phyloP scores from a whole-genome alignment of 2,797 vertebrate species.

The Ctenosaura bakeri region DNA sequence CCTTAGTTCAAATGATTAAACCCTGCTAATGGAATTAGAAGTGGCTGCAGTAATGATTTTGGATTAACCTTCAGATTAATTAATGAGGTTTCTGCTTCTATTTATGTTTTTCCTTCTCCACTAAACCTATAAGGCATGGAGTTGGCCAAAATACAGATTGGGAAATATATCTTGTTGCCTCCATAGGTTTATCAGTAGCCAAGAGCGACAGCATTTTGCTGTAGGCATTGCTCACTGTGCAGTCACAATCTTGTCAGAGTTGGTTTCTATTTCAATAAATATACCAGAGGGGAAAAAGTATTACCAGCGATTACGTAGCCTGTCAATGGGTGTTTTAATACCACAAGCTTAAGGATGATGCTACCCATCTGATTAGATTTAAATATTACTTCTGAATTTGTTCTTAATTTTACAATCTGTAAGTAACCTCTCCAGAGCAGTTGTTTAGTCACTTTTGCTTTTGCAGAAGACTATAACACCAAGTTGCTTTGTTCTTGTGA shows the following conservation, averaged over 20 bases:
- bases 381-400: constrained; percentile 24
- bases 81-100: constrained; percentile 33
- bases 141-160: constrained; percentile 7
- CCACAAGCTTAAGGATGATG: neutral
- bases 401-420: neutral
- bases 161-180: constrained; percentile 8
- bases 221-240: neutral
- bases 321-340: constrained; percentile 9
- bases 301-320: constrained; percentile 6
- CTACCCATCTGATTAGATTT: constrained; percentile 14
- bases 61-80: neutral
- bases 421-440: neutral
- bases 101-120: neutral
- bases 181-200: neutral
- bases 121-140: neutral
- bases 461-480: neutral
- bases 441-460: neutral
- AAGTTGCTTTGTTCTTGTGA: neutral
- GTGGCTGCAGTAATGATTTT: neutral
- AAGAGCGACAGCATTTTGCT: constrained; percentile 34
- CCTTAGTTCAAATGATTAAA: neutral
- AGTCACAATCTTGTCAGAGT: constrained; percentile 25
- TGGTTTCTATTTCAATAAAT: neutral
- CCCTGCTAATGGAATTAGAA: neutral
- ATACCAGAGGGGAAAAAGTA: neutral